A percentile compares a stretch with the other conserved stretches of the same genome.
Evolutionary conservation across 2,113 vertebrate genomes (phyloP).

Genomic region (Ceuthmochares aereus): DNA sequence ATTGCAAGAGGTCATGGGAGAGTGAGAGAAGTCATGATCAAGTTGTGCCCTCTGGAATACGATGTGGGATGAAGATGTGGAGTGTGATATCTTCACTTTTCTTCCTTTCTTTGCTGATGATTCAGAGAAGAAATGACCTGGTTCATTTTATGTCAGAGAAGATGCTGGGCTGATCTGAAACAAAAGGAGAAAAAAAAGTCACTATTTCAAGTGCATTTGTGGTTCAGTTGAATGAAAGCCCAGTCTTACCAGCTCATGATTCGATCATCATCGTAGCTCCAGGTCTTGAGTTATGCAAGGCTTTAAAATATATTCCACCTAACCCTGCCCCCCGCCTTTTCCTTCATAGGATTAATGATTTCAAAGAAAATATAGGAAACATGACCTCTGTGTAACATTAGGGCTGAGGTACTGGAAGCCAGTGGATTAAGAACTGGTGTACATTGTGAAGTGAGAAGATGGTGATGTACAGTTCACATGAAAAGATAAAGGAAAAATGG

Average conservation of each 20-base stretch:
- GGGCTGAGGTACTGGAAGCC: background rate
- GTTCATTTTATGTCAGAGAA: slow-evolving; percentile 53
- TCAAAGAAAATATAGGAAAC: slow-evolving; percentile 23
- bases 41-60: slow-evolving; percentile 16
- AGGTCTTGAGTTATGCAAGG: slow-evolving; percentile 22
- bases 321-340: rapidly evolving
- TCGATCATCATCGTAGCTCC: slow-evolving; percentile 56
- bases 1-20: slow-evolving; percentile 73
- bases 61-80: slow-evolving; percentile 21
- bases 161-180: slow-evolving; percentile 45
- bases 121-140: slow-evolving; percentile 63
- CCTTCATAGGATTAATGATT: background rate
- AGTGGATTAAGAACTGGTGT: slow-evolving; percentile 12
- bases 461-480: background rate
- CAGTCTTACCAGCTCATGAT: slow-evolving; percentile 57
- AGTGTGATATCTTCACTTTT: slow-evolving; percentile 27
- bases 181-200: slow-evolving; percentile 40
- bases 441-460: background rate
- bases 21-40: slow-evolving; percentile 39
- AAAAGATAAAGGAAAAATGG: background rate
- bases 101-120: slow-evolving; percentile 50
- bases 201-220: slow-evolving; percentile 28
- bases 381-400: slow-evolving; percentile 20
- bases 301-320: background rate
- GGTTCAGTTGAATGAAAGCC: slow-evolving; percentile 53